Percentiles rank a stretch among this genome's conserved stretches.
Evolutionary conservation across 2,113 vertebrate genomes (phyloP).

Genomic region (Myotis yumanensis): DNA sequence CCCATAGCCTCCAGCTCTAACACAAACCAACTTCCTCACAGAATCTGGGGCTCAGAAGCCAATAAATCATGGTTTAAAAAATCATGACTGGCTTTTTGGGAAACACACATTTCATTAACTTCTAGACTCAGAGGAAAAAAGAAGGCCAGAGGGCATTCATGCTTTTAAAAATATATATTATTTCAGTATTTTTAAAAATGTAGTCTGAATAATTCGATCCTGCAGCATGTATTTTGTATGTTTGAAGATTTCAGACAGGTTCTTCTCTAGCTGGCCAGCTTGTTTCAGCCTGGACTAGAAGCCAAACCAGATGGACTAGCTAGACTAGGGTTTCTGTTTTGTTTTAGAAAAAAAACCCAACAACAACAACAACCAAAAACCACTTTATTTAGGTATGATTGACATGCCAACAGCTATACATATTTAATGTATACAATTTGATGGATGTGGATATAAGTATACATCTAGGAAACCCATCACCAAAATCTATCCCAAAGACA

Average conservation of each 20-base stretch:
- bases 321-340: background rate
- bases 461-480: background rate
- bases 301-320: background rate
- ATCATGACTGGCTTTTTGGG: background rate
- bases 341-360: background rate
- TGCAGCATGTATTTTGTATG: background rate
- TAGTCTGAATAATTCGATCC: background rate
- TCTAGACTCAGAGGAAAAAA: slow-evolving; percentile 5
- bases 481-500: background rate
- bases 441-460: background rate
- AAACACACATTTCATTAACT: slow-evolving; percentile 19
- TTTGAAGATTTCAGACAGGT: slow-evolving; percentile 5
- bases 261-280: background rate
- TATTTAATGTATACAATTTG: background rate
- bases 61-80: background rate
- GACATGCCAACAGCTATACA: background rate
- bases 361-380: background rate
- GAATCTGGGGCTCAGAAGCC: background rate
- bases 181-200: background rate
- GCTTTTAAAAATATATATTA: background rate
- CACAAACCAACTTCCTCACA: background rate
- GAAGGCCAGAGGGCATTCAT: background rate
- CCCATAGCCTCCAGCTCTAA: background rate
- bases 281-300: background rate
- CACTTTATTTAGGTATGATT: background rate